Base-by-base conservation (phyloP, 2,113 vertebrate species). In the Pelusios castaneus region DNA sequence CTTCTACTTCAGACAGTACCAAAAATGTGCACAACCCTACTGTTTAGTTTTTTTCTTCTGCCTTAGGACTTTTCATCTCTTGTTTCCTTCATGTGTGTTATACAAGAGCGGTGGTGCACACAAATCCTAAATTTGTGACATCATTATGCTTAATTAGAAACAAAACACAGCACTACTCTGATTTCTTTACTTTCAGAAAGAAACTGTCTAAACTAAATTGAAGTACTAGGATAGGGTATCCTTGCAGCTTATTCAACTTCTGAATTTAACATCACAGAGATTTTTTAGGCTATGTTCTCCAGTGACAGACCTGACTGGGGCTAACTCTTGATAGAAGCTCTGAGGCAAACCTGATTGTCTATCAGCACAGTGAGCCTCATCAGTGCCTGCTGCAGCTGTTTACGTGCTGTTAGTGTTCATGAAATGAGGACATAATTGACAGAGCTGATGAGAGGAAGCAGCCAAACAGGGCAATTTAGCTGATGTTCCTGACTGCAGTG, bases 361-460 rank as follows among this genome's bases (percentile, higher is more conserved):
- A 3, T 78, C 49, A 86, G 41, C 34, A 41, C 52, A 24, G 49
- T 4, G 43, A 58, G 31, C 82, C 75, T 84, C 55, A 16, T 73
- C 45, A 51, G n/a, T 10, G 88, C 49, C 70, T 24, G 49, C 58
- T 63, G 76, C 63, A 13, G 82, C 90, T 86, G 10, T 52, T 60
- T 10, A 8, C 11, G 34, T 80, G 94, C 54, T 56, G 45, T 51
- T 80, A 19, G 82, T 21, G 52, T 22, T 75, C 2, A 4, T 25
- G 84, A 56, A 54, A 83, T 63, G 51, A 88, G 80, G 88, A 87
- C 70, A 12, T 24, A 8, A 22, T 70, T 88, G 80, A 14, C 52
- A 58, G 90, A 24, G 67, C 79, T 83, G 84, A 41, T 52, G 88
- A 51, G 84, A 80, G 82, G 56, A 63, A 45, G 63, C 90, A 54